Percentiles rank a stretch among this genome's conserved stretches.
phyloP scores from a whole-genome alignment of 2,888 invertebrate genomes.

The Sphinx pinastri region DNA sequence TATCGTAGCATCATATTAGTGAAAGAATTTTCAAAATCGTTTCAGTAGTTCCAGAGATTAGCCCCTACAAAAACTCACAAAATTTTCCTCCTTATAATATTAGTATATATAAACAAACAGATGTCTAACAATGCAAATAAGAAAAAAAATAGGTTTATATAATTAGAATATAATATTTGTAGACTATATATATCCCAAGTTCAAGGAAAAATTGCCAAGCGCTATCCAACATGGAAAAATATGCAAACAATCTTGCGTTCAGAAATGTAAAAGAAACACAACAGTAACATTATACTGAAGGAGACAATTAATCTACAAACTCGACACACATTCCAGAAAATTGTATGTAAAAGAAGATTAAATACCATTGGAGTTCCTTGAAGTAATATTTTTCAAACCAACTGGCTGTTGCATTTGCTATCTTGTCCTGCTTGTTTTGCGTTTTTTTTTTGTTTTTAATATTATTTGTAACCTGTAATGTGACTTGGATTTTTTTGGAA shows the following conservation, averaged over 20 bases:
- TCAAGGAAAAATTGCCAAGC: neutral
- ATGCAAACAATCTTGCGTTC: slow-evolving; percentile 1
- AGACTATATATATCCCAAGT: neutral
- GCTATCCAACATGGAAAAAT: neutral
- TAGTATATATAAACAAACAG: no score
- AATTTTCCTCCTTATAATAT: no score
- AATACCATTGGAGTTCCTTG: neutral
- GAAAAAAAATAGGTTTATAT: no score
- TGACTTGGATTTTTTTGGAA: no score
- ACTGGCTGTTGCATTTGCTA: neutral
- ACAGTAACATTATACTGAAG: neutral
- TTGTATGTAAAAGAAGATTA: neutral
- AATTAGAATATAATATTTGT: no score
- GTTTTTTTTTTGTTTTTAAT: neutral
- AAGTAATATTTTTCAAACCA: neutral
- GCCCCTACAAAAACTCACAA: neutral
- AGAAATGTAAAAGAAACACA: neutral
- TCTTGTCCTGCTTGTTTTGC: neutral
- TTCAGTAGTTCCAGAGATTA: neutral
- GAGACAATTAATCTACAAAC: slow-evolving; percentile 14
- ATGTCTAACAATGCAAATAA: no score
- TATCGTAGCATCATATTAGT: no score
- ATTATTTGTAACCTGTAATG: no score
- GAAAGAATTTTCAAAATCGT: no score
- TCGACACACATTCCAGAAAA: neutral